A percentile compares a stretch with the other conserved stretches of the same genome.
Conservation (phyloP, 2,888 invertebrate genomes). For the Morpho helenor region DNA sequence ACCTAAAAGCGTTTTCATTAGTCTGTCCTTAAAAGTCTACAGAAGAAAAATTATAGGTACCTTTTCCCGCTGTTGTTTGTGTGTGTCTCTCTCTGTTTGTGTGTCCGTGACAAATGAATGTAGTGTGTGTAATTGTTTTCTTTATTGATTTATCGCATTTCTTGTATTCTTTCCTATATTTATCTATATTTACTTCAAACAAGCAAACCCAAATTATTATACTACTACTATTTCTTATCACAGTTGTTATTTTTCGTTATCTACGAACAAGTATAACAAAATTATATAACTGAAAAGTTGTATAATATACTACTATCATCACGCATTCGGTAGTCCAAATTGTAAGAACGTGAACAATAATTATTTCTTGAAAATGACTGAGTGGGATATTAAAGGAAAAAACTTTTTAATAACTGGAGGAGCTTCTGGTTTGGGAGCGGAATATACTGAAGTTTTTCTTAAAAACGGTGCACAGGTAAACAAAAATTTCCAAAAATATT, state of each 20-base stretch:
- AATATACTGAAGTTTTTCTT: slow-evolving; percentile 38
- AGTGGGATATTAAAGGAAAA: slow-evolving; percentile 30
- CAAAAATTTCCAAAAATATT: background rate
- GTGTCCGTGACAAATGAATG: too few relatives aligned
- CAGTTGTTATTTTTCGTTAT: background rate
- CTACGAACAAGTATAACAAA: background rate
- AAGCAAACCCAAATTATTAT: background rate
- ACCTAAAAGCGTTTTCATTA: too few relatives aligned
- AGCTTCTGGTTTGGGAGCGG: slow-evolving; percentile 45
- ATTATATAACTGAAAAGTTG: background rate
- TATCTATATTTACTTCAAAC: background rate
- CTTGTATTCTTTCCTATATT: too few relatives aligned
- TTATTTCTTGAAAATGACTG: slow-evolving; percentile 4
- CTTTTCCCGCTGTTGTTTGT: too few relatives aligned
- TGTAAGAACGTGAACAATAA: background rate
- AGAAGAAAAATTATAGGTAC: too few relatives aligned
- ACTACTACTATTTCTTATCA: background rate
- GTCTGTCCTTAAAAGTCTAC: too few relatives aligned
- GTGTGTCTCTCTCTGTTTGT: too few relatives aligned
- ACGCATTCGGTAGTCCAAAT: background rate
- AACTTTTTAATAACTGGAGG: slow-evolving; percentile 46
- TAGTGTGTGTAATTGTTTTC: too few relatives aligned
- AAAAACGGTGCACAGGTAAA: slow-evolving; percentile 43
- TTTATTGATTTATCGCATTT: too few relatives aligned
- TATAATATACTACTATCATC: background rate